Evolutionary conservation across 2,797 vertebrate species (phyloP).

Genomic region (Taenioides sp.): DNA sequence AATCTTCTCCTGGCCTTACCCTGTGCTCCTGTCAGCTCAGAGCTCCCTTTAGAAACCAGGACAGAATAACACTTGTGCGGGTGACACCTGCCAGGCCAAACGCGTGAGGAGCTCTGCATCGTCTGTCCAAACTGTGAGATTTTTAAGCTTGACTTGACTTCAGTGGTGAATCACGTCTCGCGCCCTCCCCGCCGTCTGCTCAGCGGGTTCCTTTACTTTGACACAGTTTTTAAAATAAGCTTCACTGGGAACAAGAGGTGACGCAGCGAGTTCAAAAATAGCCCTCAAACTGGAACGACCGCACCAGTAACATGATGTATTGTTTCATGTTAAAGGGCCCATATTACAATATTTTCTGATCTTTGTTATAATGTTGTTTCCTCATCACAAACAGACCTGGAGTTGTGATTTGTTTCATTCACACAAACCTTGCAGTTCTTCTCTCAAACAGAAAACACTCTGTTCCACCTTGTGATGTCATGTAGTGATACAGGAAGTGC

Average conservation of each 20-base stretch:
- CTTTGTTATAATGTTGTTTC: no score
- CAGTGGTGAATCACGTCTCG: conserved; percentile 20
- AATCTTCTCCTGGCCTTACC: conserved; percentile 36
- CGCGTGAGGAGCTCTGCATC: conserved; percentile 22
- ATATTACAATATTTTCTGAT: no score
- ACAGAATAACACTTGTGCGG: conserved; percentile 18
- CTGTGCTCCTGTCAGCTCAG: conserved; percentile 33
- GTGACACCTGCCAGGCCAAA: conserved; percentile 36
- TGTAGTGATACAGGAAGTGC: no score
- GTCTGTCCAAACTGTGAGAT: conserved; percentile 16
- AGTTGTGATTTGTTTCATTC: no score
- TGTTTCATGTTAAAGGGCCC: conserved; percentile 14
- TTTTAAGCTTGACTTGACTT: conserved; percentile 29
- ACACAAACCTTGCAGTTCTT: no score
- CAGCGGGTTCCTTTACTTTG: conserved; percentile 27
- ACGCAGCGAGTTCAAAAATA: conserved; percentile 54
- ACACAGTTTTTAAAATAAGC: conserved; percentile 65
- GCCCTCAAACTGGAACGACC: conserved; percentile 32
- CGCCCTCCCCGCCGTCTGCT: neutral
- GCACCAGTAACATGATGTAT: conserved; percentile 20
- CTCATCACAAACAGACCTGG: no score
- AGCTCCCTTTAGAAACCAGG: conserved; percentile 20
- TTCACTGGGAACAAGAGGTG: conserved; percentile 30
- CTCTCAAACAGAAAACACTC: no score
- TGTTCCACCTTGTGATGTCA: no score